Conservation (phyloP, 2,113 vertebrate genomes). For the Cinclus cinclus region DNA sequence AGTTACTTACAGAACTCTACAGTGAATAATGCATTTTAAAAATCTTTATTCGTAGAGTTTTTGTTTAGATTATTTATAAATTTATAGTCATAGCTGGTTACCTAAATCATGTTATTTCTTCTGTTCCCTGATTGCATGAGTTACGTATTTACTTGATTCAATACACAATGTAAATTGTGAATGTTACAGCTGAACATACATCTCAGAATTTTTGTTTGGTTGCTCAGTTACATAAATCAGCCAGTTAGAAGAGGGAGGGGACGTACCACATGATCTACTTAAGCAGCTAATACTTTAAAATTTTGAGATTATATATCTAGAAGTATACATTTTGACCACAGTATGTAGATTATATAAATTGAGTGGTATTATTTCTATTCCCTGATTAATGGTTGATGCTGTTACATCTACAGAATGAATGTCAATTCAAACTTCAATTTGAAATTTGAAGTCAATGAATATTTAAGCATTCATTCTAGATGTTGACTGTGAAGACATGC, state of each 20-base stretch:
- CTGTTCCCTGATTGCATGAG: slow-evolving; percentile 29
- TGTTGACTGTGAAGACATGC: slow-evolving; percentile 58
- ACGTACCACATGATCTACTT: neutral
- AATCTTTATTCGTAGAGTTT: slow-evolving; percentile 9
- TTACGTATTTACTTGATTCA: slow-evolving; percentile 35
- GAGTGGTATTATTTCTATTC: slow-evolving; percentile 37
- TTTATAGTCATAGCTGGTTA: slow-evolving; percentile 47
- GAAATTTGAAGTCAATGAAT: slow-evolving; percentile 64
- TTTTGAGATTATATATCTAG: slow-evolving; percentile 45
- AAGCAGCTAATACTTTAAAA: slow-evolving; percentile 52
- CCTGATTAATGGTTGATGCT: slow-evolving; percentile 45
- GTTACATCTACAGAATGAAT: slow-evolving; percentile 43
- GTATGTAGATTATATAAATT: neutral
- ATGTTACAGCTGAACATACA: slow-evolving; percentile 4
- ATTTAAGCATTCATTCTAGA: slow-evolving; percentile 59
- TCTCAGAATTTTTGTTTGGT: slow-evolving; percentile 58
- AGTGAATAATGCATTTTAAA: slow-evolving; percentile 30
- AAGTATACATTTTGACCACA: slow-evolving; percentile 44
- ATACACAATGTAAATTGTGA: slow-evolving; percentile 44
- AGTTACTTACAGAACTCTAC: slow-evolving; percentile 11
- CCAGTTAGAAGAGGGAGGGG: slow-evolving; percentile 43
- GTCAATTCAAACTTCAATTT: slow-evolving; percentile 48
- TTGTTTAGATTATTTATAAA: slow-evolving; percentile 45
- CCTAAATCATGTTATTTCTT: slow-evolving; percentile 41
- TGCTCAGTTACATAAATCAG: slow-evolving; percentile 62